These are phyloP conservation scores for Syrrhaptes paradoxus DNA, from an alignment of 2,113 vertebrate genomes.

Conservation along the genomic window DNA sequence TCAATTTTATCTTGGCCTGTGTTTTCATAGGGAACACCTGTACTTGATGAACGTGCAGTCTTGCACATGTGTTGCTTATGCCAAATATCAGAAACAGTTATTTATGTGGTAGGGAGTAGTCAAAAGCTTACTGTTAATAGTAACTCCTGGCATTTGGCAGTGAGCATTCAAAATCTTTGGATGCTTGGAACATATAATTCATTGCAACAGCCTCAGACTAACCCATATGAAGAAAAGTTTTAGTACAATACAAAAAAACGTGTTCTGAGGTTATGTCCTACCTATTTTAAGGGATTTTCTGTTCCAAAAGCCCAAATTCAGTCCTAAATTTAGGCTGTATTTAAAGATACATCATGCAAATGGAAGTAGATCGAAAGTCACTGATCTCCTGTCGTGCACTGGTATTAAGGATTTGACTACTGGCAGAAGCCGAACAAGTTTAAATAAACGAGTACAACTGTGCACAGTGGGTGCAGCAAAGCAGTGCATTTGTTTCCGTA, in stretches of 20 bases:
- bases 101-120: neutral
- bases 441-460: neutral
- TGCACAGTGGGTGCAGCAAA: neutral
- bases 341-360: neutral
- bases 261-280: neutral
- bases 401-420: neutral
- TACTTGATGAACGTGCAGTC: neutral
- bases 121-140: neutral
- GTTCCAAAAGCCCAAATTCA: neutral
- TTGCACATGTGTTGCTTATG: neutral
- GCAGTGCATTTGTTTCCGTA: neutral
- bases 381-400: neutral
- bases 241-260: neutral
- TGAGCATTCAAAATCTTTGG: neutral
- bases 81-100: neutral
- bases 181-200: neutral
- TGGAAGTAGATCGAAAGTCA: neutral
- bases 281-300: neutral
- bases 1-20: rapidly evolving
- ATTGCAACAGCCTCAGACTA: neutral
- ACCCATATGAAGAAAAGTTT: neutral
- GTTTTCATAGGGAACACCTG: neutral
- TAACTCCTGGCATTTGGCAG: neutral
- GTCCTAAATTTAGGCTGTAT: neutral
- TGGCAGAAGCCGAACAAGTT: neutral